A percentile compares a stretch with the other conserved stretches of the same genome.
These are phyloP conservation scores for Yponomeuta plumbellus DNA, from an alignment of 2,888 invertebrate genomes.

Conservation along the genomic window DNA sequence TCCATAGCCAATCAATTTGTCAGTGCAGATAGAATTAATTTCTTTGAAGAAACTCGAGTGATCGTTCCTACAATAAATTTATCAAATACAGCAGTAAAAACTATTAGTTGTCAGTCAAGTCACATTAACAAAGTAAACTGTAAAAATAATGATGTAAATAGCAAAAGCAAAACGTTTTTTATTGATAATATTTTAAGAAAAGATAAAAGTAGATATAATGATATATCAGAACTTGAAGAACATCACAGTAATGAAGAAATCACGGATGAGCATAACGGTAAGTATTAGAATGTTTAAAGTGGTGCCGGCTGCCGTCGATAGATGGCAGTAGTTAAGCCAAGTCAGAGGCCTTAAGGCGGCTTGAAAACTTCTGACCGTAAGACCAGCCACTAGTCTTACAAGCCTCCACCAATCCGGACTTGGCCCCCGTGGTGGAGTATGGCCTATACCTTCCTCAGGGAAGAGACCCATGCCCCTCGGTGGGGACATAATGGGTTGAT, in stretches of 20 bases:
- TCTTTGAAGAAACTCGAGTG: slow-evolving; percentile 42
- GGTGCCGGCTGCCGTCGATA: too few species aligned
- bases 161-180: slow-evolving; percentile 69
- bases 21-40: slow-evolving; percentile 39
- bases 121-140: not conserved
- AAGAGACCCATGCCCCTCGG: too few species aligned
- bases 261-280: slow-evolving; percentile 67
- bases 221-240: slow-evolving; percentile 33
- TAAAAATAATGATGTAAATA: not conserved
- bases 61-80: slow-evolving; percentile 37
- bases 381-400: too few species aligned
- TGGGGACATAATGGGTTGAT: too few species aligned
- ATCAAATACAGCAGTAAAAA: not conserved
- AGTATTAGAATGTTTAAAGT: slow-evolving; percentile 22
- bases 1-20: slow-evolving; percentile 32
- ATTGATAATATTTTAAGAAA: slow-evolving; percentile 76
- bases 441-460: too few species aligned
- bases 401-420: too few species aligned
- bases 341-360: too few species aligned
- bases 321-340: too few species aligned
- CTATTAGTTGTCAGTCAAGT: not conserved
- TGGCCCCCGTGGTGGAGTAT: too few species aligned
- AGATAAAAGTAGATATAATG: slow-evolving; percentile 39
- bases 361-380: too few species aligned
- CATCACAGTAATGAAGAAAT: slow-evolving; percentile 49